Percentiles rank a stretch among this genome's conserved stretches.
These are phyloP conservation scores for Chymomyza fuscimana DNA, from an alignment of 2,888 invertebrate species.

Conservation along the genomic window DNA sequence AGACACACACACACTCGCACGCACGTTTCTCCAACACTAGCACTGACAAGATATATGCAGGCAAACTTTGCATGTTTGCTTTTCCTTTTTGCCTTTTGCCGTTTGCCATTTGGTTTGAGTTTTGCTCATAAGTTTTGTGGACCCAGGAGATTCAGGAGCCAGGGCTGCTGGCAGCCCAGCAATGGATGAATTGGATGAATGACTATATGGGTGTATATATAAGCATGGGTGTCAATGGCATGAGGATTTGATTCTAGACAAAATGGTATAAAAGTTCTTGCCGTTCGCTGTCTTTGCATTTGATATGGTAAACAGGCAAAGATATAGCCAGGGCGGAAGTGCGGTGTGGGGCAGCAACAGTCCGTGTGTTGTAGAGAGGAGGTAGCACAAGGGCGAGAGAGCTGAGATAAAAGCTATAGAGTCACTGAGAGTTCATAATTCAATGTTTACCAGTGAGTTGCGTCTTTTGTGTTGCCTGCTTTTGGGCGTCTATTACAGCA, in stretches of 20 bases:
- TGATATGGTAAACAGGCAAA: slow-evolving; percentile 54
- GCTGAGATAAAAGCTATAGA: slow-evolving; percentile 2
- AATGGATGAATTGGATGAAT: neutral
- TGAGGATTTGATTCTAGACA: neutral
- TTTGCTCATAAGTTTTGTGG: slow-evolving; percentile 53
- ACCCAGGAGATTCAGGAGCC: neutral
- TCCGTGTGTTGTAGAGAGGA: neutral
- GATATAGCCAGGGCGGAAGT: neutral
- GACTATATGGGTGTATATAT: neutral
- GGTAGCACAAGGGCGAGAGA: neutral
- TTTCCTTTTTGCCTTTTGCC: slow-evolving; percentile 46
- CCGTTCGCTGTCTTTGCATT: slow-evolving; percentile 39
- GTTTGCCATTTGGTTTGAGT: slow-evolving; percentile 44
- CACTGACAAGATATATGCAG: neutral
- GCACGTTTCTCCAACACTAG: neutral
- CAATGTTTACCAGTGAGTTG: slow-evolving; percentile 60
- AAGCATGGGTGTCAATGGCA: neutral
- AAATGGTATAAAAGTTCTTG: slow-evolving; percentile 7
- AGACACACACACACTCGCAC: slow-evolving; percentile 22
- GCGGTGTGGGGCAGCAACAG: neutral
- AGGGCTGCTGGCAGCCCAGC: neutral
- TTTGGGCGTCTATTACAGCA: slow-evolving; percentile 17
- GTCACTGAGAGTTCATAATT: slow-evolving; percentile 48
- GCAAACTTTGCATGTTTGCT: slow-evolving; percentile 61
- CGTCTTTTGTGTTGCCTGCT: slow-evolving; percentile 42